Evolutionary conservation across 1,140 invertebrate genomes (phyloP), one percentile per base, ranked within the genome.

Genomic region (Helicoverpa armigera): DNA sequence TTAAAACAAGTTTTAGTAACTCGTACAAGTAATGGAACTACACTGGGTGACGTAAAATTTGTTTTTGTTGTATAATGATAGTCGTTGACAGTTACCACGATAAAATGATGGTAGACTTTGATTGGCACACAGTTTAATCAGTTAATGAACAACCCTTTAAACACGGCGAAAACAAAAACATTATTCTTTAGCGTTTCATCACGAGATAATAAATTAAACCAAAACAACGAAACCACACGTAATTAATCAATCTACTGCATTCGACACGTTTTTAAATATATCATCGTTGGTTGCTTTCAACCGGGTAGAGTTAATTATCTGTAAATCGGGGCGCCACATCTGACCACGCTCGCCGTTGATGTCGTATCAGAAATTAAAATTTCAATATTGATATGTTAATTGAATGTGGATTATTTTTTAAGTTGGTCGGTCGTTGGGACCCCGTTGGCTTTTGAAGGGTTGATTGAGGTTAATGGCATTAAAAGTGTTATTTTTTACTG

Each of bases 171-270:
- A 18, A 70, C 76, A 60, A 79, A 69, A 50, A 58, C 48, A 61
- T 23, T 10, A 80, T 73, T 70, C 65, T 69, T 69, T 70, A 18
- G 51, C 51, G 50, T 56, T 78, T 69, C 29, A 69, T 70, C 76
- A 73, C 72, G 76, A 29, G 29, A 63, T 80, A 75, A 81, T 77
- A 77, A 77, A 82, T 77, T 77, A 77, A 76, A 58, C 16, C 81
- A 75, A 69, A 43, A 79, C 77, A 79, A 76, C 69, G 16, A 69
- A 58, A 18, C 70, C 43, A 43, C 72, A 69, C 51, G 29, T 60
- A 83, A 78, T 78, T 81, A 83, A 81, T 83, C 79, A 83, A 81
- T 78, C 82, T 78, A 65, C 79, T 82, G 80, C 81, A 79, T 79
- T 82, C 79, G 65, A 82, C 81, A 79, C 69, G 67, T 78, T 81